Evolutionary conservation across 2,113 vertebrate genomes (phyloP), one percentile per base, ranked within the genome.

Genomic region (Acrocephalus kingi): DNA sequence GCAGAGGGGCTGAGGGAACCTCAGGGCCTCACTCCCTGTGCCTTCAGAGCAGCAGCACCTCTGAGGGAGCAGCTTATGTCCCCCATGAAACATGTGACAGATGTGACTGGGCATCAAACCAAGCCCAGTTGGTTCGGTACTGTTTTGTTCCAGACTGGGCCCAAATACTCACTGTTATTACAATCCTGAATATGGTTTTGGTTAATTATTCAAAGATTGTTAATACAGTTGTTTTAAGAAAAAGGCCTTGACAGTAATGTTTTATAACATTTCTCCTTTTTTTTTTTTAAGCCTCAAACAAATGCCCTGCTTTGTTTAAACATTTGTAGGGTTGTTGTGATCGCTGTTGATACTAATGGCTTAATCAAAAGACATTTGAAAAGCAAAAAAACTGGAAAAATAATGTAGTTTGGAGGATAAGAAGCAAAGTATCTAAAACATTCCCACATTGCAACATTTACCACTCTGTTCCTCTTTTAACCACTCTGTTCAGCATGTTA

Each of bases 11-110:
- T 49, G 54, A 45, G 67, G 30, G 27, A 46, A 31, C 25, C 58
- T 45, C 16, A 9, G 37, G 33, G 5, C 43, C 17, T 69, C 43
- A 19, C 0, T 21, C 13, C 8, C 7, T 4, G 4, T 10, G 17
- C 21, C 37, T 85, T 85, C 81, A 85, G 21, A 64, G 49, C 43
- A 73, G 33, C 58, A 49, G 17, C 25, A 25, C 27, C 31, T 45
- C 75, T 25, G 41, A 31, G 15, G 9, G n/a, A 69, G 22, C 45
- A 58, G 15, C 30, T 62, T 46, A 11, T 74, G 33, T 67, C 7
- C 33, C 19, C 27, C 2, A 1, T 0, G 0, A 24, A 22, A 10
- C 35, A 4, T 13, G 59, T 33, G 24, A 8, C 10, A 45, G 19
- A 67, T 20, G 56, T 27, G 37, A 15, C 20, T 39, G 48, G 71